Evolutionary conservation across 2,888 invertebrate genomes (phyloP).

Genomic region (Agrotis ipsilon): DNA sequence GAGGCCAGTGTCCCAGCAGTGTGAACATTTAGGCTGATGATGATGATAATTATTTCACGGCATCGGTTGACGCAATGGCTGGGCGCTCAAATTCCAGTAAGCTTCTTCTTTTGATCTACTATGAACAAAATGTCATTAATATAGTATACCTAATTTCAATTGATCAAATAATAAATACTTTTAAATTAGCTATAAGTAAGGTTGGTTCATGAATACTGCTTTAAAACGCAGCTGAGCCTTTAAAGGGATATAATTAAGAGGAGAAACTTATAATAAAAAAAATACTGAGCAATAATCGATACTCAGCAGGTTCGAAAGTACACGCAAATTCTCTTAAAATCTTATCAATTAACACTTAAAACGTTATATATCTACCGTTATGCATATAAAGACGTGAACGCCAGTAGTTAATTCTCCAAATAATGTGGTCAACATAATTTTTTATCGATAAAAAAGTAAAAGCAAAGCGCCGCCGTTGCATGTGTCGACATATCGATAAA

Average conservation of each 20-base stretch:
- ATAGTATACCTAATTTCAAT: too few species aligned
- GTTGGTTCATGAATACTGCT: neutral
- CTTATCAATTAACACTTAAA: constrained; percentile 22
- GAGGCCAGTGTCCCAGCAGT: too few species aligned
- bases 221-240: constrained; percentile 17
- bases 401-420: constrained; percentile 55
- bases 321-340: neutral
- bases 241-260: constrained; percentile 5
- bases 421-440: constrained; percentile 58
- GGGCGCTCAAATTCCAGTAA: neutral
- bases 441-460: constrained; percentile 70
- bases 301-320: constrained; percentile 1
- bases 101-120: neutral
- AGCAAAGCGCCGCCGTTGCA: constrained; percentile 78
- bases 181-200: neutral
- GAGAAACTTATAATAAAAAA: neutral
- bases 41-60: too few species aligned
- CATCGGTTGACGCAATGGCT: too few species aligned
- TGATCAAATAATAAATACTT: too few species aligned
- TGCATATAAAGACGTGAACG: constrained; percentile 48
- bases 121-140: neutral
- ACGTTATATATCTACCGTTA: constrained; percentile 43
- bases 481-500: constrained; percentile 82
- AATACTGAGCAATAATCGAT: neutral
- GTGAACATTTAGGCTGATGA: too few species aligned